Conservation (phyloP, 2,797 vertebrate genomes). For the Odontamblyopus lacepedii region DNA sequence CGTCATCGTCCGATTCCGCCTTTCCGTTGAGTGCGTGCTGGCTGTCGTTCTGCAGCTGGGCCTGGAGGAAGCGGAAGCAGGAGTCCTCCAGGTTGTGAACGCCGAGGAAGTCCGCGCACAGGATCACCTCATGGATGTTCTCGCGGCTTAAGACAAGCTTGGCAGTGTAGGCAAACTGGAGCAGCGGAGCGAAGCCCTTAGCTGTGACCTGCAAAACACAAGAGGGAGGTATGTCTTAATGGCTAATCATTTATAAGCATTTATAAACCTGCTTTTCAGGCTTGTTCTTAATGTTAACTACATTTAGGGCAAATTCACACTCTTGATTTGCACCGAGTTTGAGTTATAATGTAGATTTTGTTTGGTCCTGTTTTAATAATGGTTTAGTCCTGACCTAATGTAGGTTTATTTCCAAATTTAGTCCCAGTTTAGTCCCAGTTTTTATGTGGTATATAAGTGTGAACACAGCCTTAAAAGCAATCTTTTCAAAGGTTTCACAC, state of each 20-base stretch:
- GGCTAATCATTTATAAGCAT: background rate
- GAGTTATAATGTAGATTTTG: background rate
- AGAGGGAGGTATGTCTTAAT: slow-evolving; percentile 11
- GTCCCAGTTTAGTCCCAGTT: no score
- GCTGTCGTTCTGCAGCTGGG: slow-evolving; percentile 85
- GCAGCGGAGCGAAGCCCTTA: slow-evolving; percentile 90
- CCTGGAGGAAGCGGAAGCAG: slow-evolving; percentile 92
- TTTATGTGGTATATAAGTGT: no score
- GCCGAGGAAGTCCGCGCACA: slow-evolving; percentile 90
- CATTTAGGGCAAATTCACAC: no score
- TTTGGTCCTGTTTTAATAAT: background rate
- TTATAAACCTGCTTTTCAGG: background rate
- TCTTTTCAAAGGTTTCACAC: no score
- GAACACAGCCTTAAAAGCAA: no score
- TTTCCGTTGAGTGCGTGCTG: slow-evolving; percentile 78
- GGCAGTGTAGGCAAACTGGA: slow-evolving; percentile 97
- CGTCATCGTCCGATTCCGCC: slow-evolving; percentile 74
- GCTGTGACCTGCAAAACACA: slow-evolving; percentile 85
- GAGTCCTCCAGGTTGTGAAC: slow-evolving; percentile 96
- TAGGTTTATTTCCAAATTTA: no score
- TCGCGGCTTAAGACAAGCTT: slow-evolving; percentile 92
- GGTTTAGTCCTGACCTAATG: background rate
- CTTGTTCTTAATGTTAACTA: background rate
- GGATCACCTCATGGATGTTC: slow-evolving; percentile 94
- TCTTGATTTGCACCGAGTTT: background rate